A percentile compares a stretch with the other conserved stretches of the same genome.
Conservation (phyloP, 2,797 vertebrate genomes). For the Podarcis lilfordi region DNA sequence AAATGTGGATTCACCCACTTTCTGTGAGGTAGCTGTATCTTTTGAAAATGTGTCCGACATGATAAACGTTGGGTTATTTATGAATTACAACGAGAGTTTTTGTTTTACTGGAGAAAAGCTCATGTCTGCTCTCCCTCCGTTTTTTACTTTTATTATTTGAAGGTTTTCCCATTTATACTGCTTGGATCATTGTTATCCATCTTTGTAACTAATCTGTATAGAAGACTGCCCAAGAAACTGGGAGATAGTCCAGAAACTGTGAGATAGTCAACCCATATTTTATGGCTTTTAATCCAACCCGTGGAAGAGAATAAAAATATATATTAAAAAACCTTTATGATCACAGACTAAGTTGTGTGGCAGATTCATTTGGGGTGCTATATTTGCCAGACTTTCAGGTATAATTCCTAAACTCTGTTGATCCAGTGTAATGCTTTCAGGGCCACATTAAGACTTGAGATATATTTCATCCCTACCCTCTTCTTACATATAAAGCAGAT, state of each 20-base stretch:
- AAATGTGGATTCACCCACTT: neutral
- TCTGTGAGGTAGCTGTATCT: neutral
- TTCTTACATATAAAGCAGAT: neutral
- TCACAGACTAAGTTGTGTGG: neutral
- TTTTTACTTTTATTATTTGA: neutral
- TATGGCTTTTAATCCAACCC: slow-evolving; percentile 35
- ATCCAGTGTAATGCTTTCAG: neutral
- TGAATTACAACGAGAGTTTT: neutral
- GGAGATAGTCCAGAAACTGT: too few species aligned
- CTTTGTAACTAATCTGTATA: slow-evolving; percentile 44
- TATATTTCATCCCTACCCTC: neutral
- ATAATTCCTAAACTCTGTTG: neutral
- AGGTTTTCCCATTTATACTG: slow-evolving; percentile 3
- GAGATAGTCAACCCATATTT: slow-evolving; percentile 32
- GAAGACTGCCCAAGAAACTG: slow-evolving; percentile 32
- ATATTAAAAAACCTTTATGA: neutral
- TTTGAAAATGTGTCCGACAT: neutral
- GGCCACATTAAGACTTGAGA: neutral
- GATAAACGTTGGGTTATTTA: neutral
- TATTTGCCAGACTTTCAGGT: neutral
- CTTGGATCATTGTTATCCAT: slow-evolving; percentile 28
- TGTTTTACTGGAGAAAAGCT: neutral
- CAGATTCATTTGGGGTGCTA: slow-evolving; percentile 31
- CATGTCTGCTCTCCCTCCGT: neutral
- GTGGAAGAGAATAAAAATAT: slow-evolving; percentile 13